Evolutionary conservation across 2,888 invertebrate genomes (phyloP).

Genomic region (Tachina grossa): DNA sequence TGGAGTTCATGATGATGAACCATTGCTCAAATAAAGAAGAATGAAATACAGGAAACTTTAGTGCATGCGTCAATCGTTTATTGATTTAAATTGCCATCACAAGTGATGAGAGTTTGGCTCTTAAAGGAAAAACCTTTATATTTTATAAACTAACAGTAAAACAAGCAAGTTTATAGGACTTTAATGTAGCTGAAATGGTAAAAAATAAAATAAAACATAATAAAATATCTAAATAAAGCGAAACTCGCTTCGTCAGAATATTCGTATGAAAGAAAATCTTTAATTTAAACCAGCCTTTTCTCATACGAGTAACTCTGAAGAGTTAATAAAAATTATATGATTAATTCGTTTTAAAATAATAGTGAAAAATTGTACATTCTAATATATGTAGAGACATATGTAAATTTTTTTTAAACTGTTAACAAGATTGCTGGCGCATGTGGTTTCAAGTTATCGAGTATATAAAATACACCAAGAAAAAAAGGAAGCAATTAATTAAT

Average conservation of each 20-base stretch:
- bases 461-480: not conserved
- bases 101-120: slow-evolving; percentile 38
- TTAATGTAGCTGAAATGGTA: slow-evolving; percentile 12
- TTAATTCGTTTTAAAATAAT: no score
- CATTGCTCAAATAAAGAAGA: not conserved
- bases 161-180: slow-evolving; percentile 1
- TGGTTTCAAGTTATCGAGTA: slow-evolving; percentile 14
- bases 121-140: slow-evolving; percentile 30
- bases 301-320: no score
- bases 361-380: no score
- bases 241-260: not conserved
- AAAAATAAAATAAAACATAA: no score
- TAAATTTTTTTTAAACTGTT: slow-evolving; percentile 19
- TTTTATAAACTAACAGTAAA: slow-evolving; percentile 24
- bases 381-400: no score
- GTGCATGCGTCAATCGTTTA: slow-evolving; percentile 64
- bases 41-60: not conserved
- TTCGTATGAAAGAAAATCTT: no score
- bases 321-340: no score
- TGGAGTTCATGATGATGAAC: slow-evolving; percentile 32
- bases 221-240: not conserved
- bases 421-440: slow-evolving; percentile 62
- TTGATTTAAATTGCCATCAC: slow-evolving; percentile 62
- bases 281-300: no score
- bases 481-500: slow-evolving; percentile 65